Base-by-base conservation (phyloP, 2,888 invertebrate species). In the Patella pellucida region DNA sequence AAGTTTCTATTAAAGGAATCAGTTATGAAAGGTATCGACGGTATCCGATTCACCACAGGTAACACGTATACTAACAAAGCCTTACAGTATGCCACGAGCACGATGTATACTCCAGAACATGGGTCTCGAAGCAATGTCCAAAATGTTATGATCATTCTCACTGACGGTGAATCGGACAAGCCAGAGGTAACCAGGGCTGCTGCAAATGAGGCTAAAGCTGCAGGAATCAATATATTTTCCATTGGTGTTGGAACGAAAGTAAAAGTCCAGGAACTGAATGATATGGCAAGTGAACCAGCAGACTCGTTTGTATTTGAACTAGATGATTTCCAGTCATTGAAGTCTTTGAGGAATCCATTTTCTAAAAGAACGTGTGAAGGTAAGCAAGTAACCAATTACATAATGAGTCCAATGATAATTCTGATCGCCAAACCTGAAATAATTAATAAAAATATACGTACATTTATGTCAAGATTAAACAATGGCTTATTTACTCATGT, bases 101-200 rank as follows among this genome's bases (percentile, higher is more conserved):
- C 79, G 51, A 84, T 87, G 84, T 85, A 85, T 71, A 78, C 74
- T 11, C 19, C 31, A 0, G 72, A 75, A 23, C 72, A 74, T 14
- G 83, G 84, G 0, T 77, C 75, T 3, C 79, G 88, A 31, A 50
- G 69, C 1, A 81, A 79, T 19, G 86, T 85, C 5, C 76, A 85
- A 1, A 78, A 82, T 23, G 81, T 89, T 56, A 85, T 82, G 41
- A 79, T 89, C 9, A 83, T 89, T 52, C 83, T 89, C 69, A 89
- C 89, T 1, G 89, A 89, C 79, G 89, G 89, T 7, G 78, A 81
- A 41, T 89, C 89, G 0, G 82, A 85, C 31, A 77, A 85, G 69
- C 76, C 79, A 5, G 23, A 19, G 15, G 73, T 72, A 56, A 88
- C 88, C 5, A 78, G 77, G 12, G 50, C 56, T 7, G 84, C 86